These are phyloP conservation scores for Euthynnus affinis DNA, from an alignment of 2,797 vertebrate species.

Conservation along the genomic window DNA sequence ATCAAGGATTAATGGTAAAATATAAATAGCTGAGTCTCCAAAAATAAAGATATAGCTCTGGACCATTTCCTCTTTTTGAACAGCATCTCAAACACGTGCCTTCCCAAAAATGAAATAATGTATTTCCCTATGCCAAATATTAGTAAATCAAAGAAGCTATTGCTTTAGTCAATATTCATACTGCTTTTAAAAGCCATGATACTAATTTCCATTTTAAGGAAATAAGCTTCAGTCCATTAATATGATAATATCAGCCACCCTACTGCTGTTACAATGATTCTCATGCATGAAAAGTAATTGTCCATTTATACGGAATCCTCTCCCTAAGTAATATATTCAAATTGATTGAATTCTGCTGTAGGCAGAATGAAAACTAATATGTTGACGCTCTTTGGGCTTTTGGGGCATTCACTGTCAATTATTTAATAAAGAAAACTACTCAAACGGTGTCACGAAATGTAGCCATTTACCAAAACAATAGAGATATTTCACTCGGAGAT, in stretches of 20 bases:
- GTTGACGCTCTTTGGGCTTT: constrained; percentile 46
- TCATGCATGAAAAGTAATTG: constrained; percentile 59
- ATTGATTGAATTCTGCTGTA: constrained; percentile 63
- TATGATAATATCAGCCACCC: constrained; percentile 66
- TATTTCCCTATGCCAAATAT: constrained; percentile 27
- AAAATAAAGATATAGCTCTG: constrained; percentile 13
- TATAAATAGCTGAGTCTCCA: constrained; percentile 38
- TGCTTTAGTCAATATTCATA: constrained; percentile 39
- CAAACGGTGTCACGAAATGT: constrained; percentile 63
- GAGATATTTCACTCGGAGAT: constrained; percentile 48
- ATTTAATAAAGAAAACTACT: constrained; percentile 72
- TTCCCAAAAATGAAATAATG: constrained; percentile 5
- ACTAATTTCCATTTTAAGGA: constrained; percentile 59
- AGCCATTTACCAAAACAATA: constrained; percentile 64
- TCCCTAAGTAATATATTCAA: constrained; percentile 66
- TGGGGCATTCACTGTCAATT: constrained; percentile 58
- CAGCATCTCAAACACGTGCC: neutral
- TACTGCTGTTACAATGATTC: constrained; percentile 43
- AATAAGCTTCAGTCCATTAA: constrained; percentile 59
- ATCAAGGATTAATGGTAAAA: constrained; percentile 40
- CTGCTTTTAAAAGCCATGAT: constrained; percentile 25
- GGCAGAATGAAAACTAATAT: constrained; percentile 54
- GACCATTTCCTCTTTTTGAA: constrained; percentile 10
- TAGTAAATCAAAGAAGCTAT: constrained; percentile 29
- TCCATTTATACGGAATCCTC: constrained; percentile 61